Percentiles rank a stretch among this genome's conserved stretches.
Evolutionary conservation across 2,113 vertebrate genomes (phyloP).

Genomic region (Galemys pyrenaicus): DNA sequence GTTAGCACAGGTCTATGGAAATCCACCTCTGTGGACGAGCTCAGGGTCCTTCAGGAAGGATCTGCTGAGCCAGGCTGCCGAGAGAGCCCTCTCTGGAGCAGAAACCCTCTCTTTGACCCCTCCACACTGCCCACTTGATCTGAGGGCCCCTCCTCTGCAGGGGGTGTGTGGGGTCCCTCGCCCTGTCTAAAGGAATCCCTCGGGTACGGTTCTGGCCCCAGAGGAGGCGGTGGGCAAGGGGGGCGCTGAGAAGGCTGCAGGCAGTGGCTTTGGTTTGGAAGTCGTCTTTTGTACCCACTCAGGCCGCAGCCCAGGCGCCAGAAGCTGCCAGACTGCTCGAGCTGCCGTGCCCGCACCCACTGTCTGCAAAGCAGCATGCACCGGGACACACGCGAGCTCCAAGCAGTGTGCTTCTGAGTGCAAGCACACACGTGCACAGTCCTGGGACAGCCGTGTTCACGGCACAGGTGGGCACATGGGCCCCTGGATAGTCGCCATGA

Average conservation of each 20-base stretch:
- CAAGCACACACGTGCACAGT: background rate
- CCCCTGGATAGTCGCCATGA: rapidly evolving
- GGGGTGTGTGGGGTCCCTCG: background rate
- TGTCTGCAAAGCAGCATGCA: no score
- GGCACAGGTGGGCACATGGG: background rate
- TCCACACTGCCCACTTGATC: background rate
- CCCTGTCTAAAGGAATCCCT: background rate
- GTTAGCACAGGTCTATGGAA: no score
- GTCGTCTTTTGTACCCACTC: background rate
- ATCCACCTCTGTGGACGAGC: background rate
- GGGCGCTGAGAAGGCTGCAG: background rate
- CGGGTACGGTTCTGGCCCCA: background rate
- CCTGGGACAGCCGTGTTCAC: background rate
- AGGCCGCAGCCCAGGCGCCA: no score
- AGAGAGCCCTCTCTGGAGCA: background rate
- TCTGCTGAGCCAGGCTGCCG: background rate
- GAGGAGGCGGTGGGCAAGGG: background rate
- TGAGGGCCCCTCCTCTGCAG: background rate
- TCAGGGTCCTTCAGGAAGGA: background rate
- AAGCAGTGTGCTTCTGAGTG: rapidly evolving
- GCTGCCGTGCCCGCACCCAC: background rate
- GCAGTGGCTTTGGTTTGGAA: background rate
- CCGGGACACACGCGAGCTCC: background rate
- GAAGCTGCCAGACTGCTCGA: background rate
- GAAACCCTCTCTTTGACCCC: rapidly evolving